Base-by-base conservation (phyloP, 2,113 vertebrate species). In the Columba janthina region DNA sequence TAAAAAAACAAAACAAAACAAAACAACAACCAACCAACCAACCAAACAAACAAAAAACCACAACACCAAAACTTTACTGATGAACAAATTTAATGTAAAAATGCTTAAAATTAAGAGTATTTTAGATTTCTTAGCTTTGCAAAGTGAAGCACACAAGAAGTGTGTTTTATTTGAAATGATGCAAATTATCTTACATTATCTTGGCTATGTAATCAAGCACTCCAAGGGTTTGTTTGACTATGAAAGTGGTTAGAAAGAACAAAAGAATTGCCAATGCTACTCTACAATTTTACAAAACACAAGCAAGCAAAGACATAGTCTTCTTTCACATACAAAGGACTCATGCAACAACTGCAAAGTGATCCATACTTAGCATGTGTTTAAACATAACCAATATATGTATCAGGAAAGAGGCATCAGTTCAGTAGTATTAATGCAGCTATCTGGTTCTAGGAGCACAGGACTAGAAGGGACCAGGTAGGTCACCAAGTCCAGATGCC, bases 11-110 rank as follows among this genome's bases (percentile, higher is more conserved):
- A 40, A 40, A 40, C 40, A 40, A 40, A 40, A 40, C 11, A 40
- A 40, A 40, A 11, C 11, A 40, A 36, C 36, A 36, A 36, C 7
- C 36, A 36, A 36, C 36, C 36, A 36, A 36, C 36, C 36, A 36
- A 36, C 36, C 38, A 38, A 40, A 40, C 40, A 40, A 40, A 40
- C 40, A 40, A 40, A 40, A 40, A 40, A 40, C 40, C 40, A 40
- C 11, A 5, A 18, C 44, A 18, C 7, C 11, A 19, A 5, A 34
- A 60, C 19, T 67, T 58, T 53, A 50, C 36, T 48, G 40, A 87
- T 65, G 38, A 96, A 93, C 14, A 94, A 69, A 93, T 84, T 56
- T 61, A 81, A 92, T 88, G 64, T 15, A 80, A 94, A 95, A 96
- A 77, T 69, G 24, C 18, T 80, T 71, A 74, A 66, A 66, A 94